Base-by-base conservation (phyloP, 1,140 invertebrate species). In the Drosophila pandora region DNA sequence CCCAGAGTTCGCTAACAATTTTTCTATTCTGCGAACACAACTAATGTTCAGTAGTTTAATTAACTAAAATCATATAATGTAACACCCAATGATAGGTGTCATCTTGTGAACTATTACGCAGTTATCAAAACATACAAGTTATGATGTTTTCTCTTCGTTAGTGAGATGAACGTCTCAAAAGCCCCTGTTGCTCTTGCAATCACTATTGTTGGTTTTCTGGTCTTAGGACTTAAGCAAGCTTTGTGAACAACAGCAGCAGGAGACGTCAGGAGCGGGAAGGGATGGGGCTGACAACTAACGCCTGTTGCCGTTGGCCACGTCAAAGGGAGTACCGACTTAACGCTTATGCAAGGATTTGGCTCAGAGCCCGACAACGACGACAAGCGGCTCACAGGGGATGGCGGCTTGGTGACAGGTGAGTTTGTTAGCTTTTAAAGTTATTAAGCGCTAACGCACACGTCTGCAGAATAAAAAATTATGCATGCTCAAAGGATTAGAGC, bases 371-470 rank as follows among this genome's bases (percentile, higher is more conserved):
- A 54, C 55, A 41, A 60, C 52, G 47, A 50, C 59, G 54, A 81
- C 64, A 87, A 67, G 71, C 63, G 69, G 79, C 75, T 60, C 57
- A 65, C n/a, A 39, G 37, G 25, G 13, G 13, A 12, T 32, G 50
- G 41, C 28, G 32, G 54, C 41, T 32, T 54, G 49, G 45, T 62
- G 59, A 68, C 61, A 74, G 78, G 76, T 52, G 56, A 37, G 55
- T 71, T 76, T 88, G 82, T 88, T 88, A 64, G 79, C 82, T 88
- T 87, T 82, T 82, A 61, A 87, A 85, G 69, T 87, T 87, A 87
- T 81, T 78, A 76, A 47, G 67, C 62, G 74, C 61, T 43, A 43
- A 60, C 52, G 63, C 34, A 58, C 49, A 63, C 32, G 32, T 39
- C 45, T 17, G 47, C 17, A 47, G 39, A 37, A 59, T 30, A 47